phyloP scores from a whole-genome alignment of 2,113 vertebrate species.

The Entosphenus tridentatus region DNA sequence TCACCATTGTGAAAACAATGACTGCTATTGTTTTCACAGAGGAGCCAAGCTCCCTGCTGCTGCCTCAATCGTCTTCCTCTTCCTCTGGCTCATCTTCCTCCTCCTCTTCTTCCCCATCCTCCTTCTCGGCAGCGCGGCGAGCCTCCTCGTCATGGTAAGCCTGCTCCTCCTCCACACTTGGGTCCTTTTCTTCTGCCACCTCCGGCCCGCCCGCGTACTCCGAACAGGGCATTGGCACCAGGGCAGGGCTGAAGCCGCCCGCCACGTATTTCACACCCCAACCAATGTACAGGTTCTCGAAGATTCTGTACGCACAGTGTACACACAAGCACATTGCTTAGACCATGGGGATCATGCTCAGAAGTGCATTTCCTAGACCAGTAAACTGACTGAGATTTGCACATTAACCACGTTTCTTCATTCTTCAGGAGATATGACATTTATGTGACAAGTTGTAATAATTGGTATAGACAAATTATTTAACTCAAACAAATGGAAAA shows the following conservation, averaged over 20 bases:
- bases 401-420: too few relatives aligned
- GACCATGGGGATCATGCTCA: too few relatives aligned
- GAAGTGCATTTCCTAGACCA: too few relatives aligned
- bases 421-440: too few relatives aligned
- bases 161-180: constrained; percentile 45
- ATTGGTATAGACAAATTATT: constrained; percentile 7
- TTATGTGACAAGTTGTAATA: too few relatives aligned
- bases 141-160: constrained; percentile 21
- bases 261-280: constrained; percentile 62
- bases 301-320: constrained; percentile 20
- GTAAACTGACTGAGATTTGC: too few relatives aligned
- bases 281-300: constrained; percentile 70
- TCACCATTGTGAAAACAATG: too few relatives aligned
- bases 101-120: constrained; percentile 25
- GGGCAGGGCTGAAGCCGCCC: constrained; percentile 26
- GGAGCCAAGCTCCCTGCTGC: too few relatives aligned
- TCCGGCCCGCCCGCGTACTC: constrained; percentile 44
- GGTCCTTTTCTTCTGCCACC: constrained; percentile 40
- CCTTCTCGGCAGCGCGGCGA: constrained; percentile 26
- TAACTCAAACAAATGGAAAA: constrained; percentile 8
- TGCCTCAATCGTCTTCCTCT: constrained; percentile 15
- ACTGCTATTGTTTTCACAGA: too few relatives aligned
- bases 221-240: constrained; percentile 21
- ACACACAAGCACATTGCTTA: too few relatives aligned
- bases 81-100: constrained; percentile 37